phyloP scores from a whole-genome alignment of 1,140 invertebrate genomes.

The Zophobas atratus region DNA sequence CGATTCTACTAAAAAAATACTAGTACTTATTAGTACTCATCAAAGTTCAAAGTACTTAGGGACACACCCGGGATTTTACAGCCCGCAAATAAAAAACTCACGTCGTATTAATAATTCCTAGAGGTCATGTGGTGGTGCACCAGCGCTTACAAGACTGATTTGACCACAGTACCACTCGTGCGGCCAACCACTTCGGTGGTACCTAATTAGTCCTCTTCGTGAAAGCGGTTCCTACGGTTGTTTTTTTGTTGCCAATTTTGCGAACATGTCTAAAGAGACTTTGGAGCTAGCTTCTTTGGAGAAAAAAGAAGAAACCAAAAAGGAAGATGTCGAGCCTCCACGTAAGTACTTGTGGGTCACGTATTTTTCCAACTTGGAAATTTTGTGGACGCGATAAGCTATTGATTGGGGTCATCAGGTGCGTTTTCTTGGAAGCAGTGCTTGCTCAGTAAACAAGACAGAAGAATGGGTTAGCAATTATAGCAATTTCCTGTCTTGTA shows the following conservation, averaged over 20 bases:
- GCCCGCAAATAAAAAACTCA: too few relatives aligned
- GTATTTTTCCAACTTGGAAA: neutral
- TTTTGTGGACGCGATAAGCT: neutral
- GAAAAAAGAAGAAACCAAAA: neutral
- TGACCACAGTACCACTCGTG: constrained; percentile 30
- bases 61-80: too few relatives aligned
- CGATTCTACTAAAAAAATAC: too few relatives aligned
- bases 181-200: constrained; percentile 14
- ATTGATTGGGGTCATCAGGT: too few relatives aligned
- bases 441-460: too few relatives aligned
- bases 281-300: constrained; percentile 11
- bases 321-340: neutral
- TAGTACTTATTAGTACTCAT: too few relatives aligned
- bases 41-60: too few relatives aligned
- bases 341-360: neutral
- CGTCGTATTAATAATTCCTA: neutral
- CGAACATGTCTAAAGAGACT: constrained; percentile 11
- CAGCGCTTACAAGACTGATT: constrained; percentile 10
- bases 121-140: constrained; percentile 26
- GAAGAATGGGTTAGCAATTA: too few relatives aligned
- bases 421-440: too few relatives aligned
- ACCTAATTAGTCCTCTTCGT: too few relatives aligned
- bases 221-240: too few relatives aligned
- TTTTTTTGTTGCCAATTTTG: neutral
- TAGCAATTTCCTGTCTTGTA: too few relatives aligned